Percentiles rank a stretch among this genome's conserved stretches.
These are phyloP conservation scores for Metalampra italica DNA, from an alignment of 2,888 invertebrate species.

Conservation along the genomic window DNA sequence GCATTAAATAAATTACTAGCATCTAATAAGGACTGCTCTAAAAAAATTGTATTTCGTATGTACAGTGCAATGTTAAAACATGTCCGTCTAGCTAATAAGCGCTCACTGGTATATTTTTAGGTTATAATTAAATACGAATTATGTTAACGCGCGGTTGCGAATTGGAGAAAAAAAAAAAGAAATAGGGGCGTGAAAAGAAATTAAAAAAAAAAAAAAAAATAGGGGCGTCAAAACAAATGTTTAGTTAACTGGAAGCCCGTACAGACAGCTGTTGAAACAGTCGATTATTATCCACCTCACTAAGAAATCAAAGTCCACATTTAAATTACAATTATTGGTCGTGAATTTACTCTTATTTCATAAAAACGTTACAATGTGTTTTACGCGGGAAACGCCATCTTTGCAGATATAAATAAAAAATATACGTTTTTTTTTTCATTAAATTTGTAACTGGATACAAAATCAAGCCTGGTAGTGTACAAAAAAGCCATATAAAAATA, in stretches of 20 bases:
- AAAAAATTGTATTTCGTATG: conserved; percentile 24
- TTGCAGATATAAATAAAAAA: conserved; percentile 9
- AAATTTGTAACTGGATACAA: background rate
- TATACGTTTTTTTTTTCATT: conserved; percentile 6
- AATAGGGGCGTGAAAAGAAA: conserved; percentile 51
- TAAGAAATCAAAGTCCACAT: conserved; percentile 69
- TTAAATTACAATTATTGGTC: conserved; percentile 76
- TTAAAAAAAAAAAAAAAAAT: conserved; percentile 16
- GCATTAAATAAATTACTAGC: conserved; percentile 61
- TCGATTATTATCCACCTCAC: conserved; percentile 71
- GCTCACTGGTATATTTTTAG: conserved; percentile 47
- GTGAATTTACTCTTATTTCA: conserved; percentile 63
- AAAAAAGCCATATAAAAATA: conserved; percentile 1
- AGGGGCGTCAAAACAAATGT: conserved; percentile 57
- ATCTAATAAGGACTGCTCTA: conserved; percentile 45
- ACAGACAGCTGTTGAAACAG: conserved; percentile 74
- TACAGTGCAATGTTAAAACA: conserved; percentile 53
- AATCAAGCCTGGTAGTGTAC: background rate
- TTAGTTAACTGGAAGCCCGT: conserved; percentile 74
- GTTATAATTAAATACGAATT: conserved; percentile 3
- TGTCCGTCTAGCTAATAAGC: conserved; percentile 28
- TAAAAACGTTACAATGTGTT: conserved; percentile 55
- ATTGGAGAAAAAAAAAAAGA: conserved; percentile 15
- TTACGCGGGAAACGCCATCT: conserved; percentile 39
- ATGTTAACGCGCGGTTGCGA: conserved; percentile 10